Conservation (phyloP, 1,140 invertebrate species). For the Geopemphigus sp. region DNA sequence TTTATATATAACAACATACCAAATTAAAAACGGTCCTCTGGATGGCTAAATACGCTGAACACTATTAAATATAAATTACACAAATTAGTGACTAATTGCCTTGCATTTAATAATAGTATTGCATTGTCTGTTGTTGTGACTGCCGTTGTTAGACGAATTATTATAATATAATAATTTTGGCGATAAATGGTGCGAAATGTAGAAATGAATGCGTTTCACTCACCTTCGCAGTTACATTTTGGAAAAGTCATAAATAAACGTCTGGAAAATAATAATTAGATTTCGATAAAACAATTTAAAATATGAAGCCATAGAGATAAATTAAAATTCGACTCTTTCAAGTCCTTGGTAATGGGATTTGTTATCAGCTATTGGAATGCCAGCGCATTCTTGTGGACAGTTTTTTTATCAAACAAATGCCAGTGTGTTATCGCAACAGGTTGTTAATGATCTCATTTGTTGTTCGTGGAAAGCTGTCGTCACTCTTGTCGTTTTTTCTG, state of each 20-base stretch:
- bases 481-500: too few relatives aligned
- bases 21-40: conserved; percentile 19
- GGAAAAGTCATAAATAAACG: background rate
- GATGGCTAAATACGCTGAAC: background rate
- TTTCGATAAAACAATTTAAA: conserved; percentile 13
- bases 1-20: conserved; percentile 11
- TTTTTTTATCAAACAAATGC: background rate
- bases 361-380: background rate
- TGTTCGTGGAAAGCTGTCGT: too few relatives aligned
- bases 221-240: conserved; percentile 38
- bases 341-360: background rate
- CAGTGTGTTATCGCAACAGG: conserved; percentile 8
- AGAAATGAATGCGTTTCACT: background rate
- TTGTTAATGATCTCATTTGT: background rate
- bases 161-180: background rate
- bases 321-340: background rate
- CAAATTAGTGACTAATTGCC: conserved; percentile 38
- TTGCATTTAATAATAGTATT: conserved; percentile 17
- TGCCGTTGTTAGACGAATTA: background rate
- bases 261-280: background rate
- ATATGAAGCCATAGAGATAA: conserved; percentile 19
- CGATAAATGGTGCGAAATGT: background rate
- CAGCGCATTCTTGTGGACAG: background rate
- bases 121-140: background rate
- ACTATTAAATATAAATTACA: conserved; percentile 1